Conservation (phyloP, 2,888 invertebrate species). For the Sympetrum striolatum region DNA sequence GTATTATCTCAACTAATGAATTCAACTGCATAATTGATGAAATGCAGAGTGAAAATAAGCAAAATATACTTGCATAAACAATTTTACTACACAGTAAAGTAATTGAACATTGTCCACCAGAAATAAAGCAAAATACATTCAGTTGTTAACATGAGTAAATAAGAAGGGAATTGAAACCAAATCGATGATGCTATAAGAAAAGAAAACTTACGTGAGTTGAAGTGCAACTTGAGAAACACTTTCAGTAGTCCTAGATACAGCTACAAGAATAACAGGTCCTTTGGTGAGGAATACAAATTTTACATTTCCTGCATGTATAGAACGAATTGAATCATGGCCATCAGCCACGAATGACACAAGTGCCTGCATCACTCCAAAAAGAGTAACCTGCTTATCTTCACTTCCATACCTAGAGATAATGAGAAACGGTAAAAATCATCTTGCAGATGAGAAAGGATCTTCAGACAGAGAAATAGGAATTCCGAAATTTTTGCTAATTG, state of each 20-base stretch:
- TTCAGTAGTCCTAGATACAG: slow-evolving; percentile 79
- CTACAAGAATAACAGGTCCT: slow-evolving; percentile 90
- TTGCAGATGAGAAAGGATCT: no score
- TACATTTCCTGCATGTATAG: slow-evolving; percentile 83
- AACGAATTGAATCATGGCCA: slow-evolving; percentile 82
- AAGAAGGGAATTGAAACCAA: neutral
- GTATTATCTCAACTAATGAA: no score
- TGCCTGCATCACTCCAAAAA: slow-evolving; percentile 95
- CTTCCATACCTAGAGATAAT: slow-evolving; percentile 74
- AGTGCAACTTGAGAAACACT: slow-evolving; percentile 82
- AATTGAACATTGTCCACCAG: neutral
- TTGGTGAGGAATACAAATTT: slow-evolving; percentile 90
- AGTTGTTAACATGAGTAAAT: neutral
- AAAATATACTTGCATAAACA: no score
- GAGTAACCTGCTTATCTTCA: slow-evolving; percentile 91
- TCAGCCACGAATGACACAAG: slow-evolving; percentile 86
- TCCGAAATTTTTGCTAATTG: no score
- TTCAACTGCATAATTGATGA: no score
- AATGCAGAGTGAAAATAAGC: no score
- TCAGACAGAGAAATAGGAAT: no score
- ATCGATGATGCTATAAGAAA: neutral
- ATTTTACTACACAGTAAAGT: no score
- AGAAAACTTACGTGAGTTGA: slow-evolving; percentile 79
- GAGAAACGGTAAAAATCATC: slow-evolving; percentile 45
- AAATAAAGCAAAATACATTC: neutral